These are phyloP conservation scores for Drosophila lacertosa DNA, from an alignment of 1,140 invertebrate species.

Conservation along the genomic window DNA sequence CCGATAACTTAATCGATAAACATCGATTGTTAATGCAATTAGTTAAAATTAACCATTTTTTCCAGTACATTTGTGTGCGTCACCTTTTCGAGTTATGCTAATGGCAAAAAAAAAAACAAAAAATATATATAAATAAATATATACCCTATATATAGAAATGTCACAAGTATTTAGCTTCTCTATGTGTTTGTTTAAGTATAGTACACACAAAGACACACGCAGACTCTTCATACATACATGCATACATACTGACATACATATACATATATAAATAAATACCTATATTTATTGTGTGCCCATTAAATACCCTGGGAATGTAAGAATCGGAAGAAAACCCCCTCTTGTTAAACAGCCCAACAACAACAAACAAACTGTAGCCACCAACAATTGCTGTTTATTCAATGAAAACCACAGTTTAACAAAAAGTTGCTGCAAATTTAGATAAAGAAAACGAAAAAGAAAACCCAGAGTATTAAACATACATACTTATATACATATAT, in stretches of 20 bases:
- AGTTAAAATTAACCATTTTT: constrained; percentile 35
- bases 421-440: constrained; percentile 4
- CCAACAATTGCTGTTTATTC: constrained; percentile 43
- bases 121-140: constrained; percentile 12
- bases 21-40: constrained; percentile 13
- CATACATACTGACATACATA: constrained; percentile 11
- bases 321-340: no score
- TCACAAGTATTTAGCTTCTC: constrained; percentile 39
- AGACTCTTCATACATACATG: constrained; percentile 3
- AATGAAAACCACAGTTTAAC: neutral
- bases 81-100: constrained; percentile 45
- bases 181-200: constrained; percentile 47
- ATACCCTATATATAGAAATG: constrained; percentile 19
- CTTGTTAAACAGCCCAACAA: constrained; percentile 22
- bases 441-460: neutral
- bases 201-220: constrained; percentile 18
- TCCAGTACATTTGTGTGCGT: constrained; percentile 2
- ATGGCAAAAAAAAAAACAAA: constrained; percentile 1
- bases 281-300: constrained; percentile 4
- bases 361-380: constrained; percentile 31
- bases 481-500: constrained; percentile 24
- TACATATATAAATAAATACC: constrained; percentile 18
- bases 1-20: constrained; percentile 22
- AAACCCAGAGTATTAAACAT: constrained; percentile 26
- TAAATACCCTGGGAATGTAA: neutral